These are phyloP conservation scores for Ctena decussata DNA, from an alignment of 2,888 invertebrate species.

Conservation along the genomic window DNA sequence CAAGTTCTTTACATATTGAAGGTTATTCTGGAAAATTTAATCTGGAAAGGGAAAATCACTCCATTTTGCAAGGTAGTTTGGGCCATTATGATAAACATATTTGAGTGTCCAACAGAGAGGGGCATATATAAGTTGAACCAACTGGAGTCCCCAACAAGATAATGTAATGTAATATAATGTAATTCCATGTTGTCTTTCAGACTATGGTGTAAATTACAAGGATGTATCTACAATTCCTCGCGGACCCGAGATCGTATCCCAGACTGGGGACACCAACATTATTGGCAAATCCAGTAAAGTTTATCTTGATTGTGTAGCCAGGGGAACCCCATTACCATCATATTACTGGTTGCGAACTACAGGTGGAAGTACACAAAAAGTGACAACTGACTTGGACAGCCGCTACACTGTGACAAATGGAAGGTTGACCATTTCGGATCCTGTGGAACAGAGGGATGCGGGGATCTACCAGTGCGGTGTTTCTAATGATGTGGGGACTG, in stretches of 20 bases:
- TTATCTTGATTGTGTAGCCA: conserved; percentile 72
- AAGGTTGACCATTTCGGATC: conserved; percentile 78
- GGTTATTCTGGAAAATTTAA: too few species aligned
- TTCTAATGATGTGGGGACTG: conserved; percentile 77
- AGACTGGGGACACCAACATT: conserved; percentile 66
- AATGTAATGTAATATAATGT: too few species aligned
- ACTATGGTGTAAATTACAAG: conserved; percentile 62
- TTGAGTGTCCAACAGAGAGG: too few species aligned
- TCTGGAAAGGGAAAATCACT: too few species aligned
- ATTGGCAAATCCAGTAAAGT: conserved; percentile 51
- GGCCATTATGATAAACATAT: too few species aligned
- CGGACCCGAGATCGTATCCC: conserved; percentile 65
- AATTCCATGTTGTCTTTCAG: conserved; percentile 58
- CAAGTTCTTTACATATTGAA: too few species aligned
- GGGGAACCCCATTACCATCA: conserved; percentile 69
- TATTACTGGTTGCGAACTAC: conserved; percentile 72
- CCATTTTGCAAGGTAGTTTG: too few species aligned
- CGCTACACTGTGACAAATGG: conserved; percentile 82
- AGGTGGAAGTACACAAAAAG: neutral
- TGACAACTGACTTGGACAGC: conserved; percentile 11
- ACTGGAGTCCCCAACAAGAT: too few species aligned
- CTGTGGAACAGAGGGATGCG: conserved; percentile 72
- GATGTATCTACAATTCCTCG: conserved; percentile 56
- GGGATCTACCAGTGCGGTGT: conserved; percentile 82
- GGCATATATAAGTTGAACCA: too few species aligned